Evolutionary conservation across 1,140 invertebrate genomes (phyloP).

Genomic region (Bombus superbus): DNA sequence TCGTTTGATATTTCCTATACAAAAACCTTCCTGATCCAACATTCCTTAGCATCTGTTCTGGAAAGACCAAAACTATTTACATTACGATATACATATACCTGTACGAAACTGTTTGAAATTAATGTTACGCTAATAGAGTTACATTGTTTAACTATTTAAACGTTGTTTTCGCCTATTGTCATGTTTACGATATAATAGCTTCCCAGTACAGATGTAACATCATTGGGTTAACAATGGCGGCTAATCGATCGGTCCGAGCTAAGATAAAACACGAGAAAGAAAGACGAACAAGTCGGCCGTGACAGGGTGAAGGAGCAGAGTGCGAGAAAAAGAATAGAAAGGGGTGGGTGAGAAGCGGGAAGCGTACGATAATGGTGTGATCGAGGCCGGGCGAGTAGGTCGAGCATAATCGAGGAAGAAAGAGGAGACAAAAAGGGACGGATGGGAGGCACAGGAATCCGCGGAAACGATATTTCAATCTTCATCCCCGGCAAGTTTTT

Average conservation of each 20-base stretch:
- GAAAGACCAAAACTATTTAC: too few relatives aligned
- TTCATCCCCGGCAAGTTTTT: slow-evolving; percentile 43
- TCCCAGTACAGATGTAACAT: too few relatives aligned
- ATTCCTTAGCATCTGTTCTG: too few relatives aligned
- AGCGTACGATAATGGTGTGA: not conserved
- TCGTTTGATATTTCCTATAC: not conserved
- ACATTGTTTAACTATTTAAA: not conserved
- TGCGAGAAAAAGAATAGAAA: not conserved
- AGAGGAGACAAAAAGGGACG: not conserved
- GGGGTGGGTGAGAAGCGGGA: not conserved
- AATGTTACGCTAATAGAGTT: not conserved
- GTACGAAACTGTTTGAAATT: not conserved
- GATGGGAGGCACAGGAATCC: not conserved
- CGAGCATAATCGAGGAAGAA: slow-evolving; percentile 8
- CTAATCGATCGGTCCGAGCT: not conserved
- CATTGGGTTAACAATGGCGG: too few relatives aligned
- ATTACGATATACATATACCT: not conserved
- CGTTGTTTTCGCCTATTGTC: too few relatives aligned
- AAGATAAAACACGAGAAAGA: not conserved
- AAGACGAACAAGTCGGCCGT: too few relatives aligned
- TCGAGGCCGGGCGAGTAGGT: not conserved
- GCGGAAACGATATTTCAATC: slow-evolving; percentile 59
- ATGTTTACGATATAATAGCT: too few relatives aligned
- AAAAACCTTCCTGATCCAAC: too few relatives aligned
- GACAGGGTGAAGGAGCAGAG: not conserved